These are phyloP conservation scores for Oligia strigilis DNA, from an alignment of 2,888 invertebrate species.

Conservation along the genomic window DNA sequence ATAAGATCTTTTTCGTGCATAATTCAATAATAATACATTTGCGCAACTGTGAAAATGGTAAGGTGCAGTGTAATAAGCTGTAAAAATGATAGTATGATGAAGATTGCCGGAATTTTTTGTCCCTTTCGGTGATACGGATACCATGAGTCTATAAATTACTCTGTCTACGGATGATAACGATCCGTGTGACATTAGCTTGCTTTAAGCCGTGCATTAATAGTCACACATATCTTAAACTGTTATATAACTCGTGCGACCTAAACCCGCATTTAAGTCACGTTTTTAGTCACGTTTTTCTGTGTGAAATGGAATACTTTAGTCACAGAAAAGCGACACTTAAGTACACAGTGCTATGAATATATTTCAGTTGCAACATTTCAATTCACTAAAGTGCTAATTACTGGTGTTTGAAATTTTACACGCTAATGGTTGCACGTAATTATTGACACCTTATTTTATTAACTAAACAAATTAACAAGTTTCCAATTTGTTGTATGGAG, in stretches of 20 bases:
- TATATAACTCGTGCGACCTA: not conserved
- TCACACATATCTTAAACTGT: not conserved
- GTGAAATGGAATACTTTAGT: no score
- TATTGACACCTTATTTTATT: slow-evolving; percentile 43
- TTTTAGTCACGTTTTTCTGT: not conserved
- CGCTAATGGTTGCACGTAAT: slow-evolving; percentile 16
- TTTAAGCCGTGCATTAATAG: not conserved
- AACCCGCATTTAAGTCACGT: not conserved
- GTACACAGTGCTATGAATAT: not conserved
- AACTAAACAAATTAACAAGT: slow-evolving; percentile 32
- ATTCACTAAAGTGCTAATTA: not conserved
- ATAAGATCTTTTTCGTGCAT: no score
- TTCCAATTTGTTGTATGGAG: slow-evolving; percentile 34
- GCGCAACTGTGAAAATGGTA: no score
- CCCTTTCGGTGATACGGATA: no score
- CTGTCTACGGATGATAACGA: not conserved
- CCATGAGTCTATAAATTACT: no score
- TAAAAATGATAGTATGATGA: no score
- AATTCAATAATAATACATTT: no score
- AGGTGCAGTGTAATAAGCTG: no score
- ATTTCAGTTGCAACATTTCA: slow-evolving; percentile 3
- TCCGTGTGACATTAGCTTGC: not conserved
- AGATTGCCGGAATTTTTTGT: no score
- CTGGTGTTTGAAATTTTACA: slow-evolving; percentile 8
- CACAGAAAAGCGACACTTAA: no score